Percentiles rank a stretch among this genome's conserved stretches.
Conservation (phyloP, 1,140 invertebrate genomes). For the Cyrtorhinus lividipennis region DNA sequence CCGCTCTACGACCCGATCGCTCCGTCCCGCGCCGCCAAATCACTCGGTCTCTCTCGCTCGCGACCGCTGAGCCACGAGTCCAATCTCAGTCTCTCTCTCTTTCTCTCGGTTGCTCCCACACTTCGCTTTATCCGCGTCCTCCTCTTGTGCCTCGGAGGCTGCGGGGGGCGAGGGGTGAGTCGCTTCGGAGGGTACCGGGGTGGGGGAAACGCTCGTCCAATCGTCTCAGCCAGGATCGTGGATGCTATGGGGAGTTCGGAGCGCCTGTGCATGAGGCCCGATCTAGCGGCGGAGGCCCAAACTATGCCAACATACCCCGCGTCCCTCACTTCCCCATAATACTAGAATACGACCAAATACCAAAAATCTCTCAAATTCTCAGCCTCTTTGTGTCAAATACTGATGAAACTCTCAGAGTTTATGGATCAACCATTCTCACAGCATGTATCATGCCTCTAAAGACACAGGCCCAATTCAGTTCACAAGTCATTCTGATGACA, state of each 20-base stretch:
- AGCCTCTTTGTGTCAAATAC: too few species aligned
- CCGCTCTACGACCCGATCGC: not conserved
- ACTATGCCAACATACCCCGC: conserved; percentile 1
- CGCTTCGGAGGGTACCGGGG: not conserved
- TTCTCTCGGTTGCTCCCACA: conserved; percentile 6
- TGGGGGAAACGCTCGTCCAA: conserved; percentile 9
- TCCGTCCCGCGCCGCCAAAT: not conserved
- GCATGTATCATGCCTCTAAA: too few species aligned
- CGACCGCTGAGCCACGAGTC: not conserved
- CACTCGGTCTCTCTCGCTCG: conserved; percentile 9
- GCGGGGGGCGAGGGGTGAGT: not conserved
- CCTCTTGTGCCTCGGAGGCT: not conserved
- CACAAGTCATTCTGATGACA: too few species aligned
- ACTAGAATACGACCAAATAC: not conserved
- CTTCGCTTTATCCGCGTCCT: conserved; percentile 11
- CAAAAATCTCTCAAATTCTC: not conserved
- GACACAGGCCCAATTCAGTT: too few species aligned
- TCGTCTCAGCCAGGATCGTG: not conserved
- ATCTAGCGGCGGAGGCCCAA: conserved; percentile 10
- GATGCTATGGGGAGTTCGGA: not conserved
- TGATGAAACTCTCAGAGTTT: too few species aligned
- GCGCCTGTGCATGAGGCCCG: conserved; percentile 9
- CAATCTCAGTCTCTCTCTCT: not conserved
- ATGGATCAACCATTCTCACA: too few species aligned
- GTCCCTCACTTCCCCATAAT: not conserved